Evolutionary conservation across 2,113 vertebrate genomes (phyloP), one percentile per base, ranked within the genome.

Genomic region (Probosciger aterrimus): DNA sequence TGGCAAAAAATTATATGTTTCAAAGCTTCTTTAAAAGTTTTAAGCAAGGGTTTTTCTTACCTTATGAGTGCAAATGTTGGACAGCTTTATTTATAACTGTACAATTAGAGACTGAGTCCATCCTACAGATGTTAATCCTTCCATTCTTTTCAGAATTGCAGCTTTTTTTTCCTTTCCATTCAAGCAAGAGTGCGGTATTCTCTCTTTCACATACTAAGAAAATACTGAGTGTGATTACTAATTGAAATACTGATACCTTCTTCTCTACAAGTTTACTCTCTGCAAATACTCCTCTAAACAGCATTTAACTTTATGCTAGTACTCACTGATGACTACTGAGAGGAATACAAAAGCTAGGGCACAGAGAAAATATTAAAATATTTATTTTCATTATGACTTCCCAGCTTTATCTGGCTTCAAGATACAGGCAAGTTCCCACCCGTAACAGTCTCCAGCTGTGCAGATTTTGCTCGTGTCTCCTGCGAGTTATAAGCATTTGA

Each of bases 401-500:
- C 18, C 35, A 57, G 35, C 19, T 63, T 63, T 63, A 57, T 41
- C 44, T 67, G 50, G 46, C 20, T 65, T 83, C 50, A 24, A 33
- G 28, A 35, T 23, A 14, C 14, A 30, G 25, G n/a, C 30, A 73
- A 53, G 71, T 46, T 60, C 44, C 65, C 18, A 88, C 30, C 18
- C 35, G 5, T 17, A 73, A 60, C 9, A n/a, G 60, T 15, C 28
- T 35, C 52, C 25, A 46, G 33, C 10, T 43, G 33, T 53, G 27
- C 0, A 0, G 52, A 41, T 73, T 60, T 73, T 65, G 25, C 24
- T 59, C 23, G 17, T 28, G 20, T 24, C 67, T 68, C 33, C 35
- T 44, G n/a, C 0, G 0, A 79, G 17, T 74, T 73, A 5, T 2
- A 64, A 57, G 53, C 2, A 0, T 24, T 65, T 4, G 3, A 67